Base-by-base conservation (phyloP, 2,797 vertebrate species). In the Typhlichthys eigenmanni region DNA sequence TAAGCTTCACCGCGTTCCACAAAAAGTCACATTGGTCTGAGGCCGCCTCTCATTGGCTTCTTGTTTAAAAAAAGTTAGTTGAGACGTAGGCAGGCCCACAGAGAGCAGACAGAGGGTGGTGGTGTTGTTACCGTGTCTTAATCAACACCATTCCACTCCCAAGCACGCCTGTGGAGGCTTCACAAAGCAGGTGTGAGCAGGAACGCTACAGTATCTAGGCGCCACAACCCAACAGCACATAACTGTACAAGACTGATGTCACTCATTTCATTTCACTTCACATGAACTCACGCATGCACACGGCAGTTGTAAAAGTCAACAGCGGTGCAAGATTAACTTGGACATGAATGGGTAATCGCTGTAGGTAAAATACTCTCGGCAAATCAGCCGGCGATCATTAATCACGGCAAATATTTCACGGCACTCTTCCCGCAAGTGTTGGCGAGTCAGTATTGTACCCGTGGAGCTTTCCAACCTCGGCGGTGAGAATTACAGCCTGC, bases 381-480 rank as follows among this genome's bases (percentile, higher is more conserved):
- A 62, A 47, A 61, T 63, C 3, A 55, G 57, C 47, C 63, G 83
- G 72, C 79, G 74, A 84, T 76, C 76, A 73, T 76, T 80, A 79
- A 81, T 80, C 70, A 84, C 56, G 79, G 72, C 58, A 78, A 81
- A 71, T 71, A 78, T 69, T 79, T 49, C 69, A 69, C 68, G 56
- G 55, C 75, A 70, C 49, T 45, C 48, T 16, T 38, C 16, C 24
- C 76, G 66, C 65, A n/a, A 73, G 74, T 70, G 81, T 55, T 85
- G 78, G 63, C 58, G 48, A 84, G 86, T 89, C 88, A 86, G 90
- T 90, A 87, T 88, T 87, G 78, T 76, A 72, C 78, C 74, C 74
- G 65, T 66, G 70, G 72, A 85, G 69, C 58, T 85, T 78, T 86
- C 58, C 64, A 69, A 71, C 74, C 81, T 76, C 49, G 29, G 32